Evolutionary conservation across 2,797 vertebrate species (phyloP), one percentile per base, ranked within the genome.

Genomic region (Alcedo quadribrachys): DNA sequence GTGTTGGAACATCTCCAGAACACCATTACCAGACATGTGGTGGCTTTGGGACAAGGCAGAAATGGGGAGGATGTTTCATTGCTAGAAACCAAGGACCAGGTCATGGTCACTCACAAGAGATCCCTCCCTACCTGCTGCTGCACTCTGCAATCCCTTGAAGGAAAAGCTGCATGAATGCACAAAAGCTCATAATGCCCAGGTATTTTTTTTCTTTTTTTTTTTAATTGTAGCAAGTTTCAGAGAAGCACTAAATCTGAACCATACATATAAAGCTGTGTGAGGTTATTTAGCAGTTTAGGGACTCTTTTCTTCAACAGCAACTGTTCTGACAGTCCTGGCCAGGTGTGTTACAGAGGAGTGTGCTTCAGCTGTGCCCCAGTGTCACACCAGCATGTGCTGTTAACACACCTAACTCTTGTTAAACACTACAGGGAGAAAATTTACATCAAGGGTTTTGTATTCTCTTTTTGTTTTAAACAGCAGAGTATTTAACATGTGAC

Each of bases 21-120:
- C 14, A 6, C 11, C 19, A 20, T 20, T 18, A 66, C 37, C 40
- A 27, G 5, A 45, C 53, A 27, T 8, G 6, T 2, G 55, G 30
- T 7, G 15, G 30, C 40, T 86, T 42, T 35, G 19, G 30, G 46
- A 81, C n/a, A 73, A 68, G 19, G 27, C 33, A 50, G 22, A 21
- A 55, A 35, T 30, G 32, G 65, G 22, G n/a, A 75, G 28, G n/a
- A 6, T 18, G 12, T 42, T 85, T 42, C n/a, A 27, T 50, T 33
- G 6, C 27, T 58, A 58, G 37, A 50, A 68, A 37, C 30, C 46
- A 14, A 46, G 74, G 50, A 9, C 24, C 4, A 3, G 2, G 1
- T 20, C 14, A 40, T 40, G 37, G 37, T 40, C 37, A 40, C 5
- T 35, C 63, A 51, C 7, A 69, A 57, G 24, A 0, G 0, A 51